phyloP scores from a whole-genome alignment of 2,888 invertebrate species.

The Platycheirus rosarum region DNA sequence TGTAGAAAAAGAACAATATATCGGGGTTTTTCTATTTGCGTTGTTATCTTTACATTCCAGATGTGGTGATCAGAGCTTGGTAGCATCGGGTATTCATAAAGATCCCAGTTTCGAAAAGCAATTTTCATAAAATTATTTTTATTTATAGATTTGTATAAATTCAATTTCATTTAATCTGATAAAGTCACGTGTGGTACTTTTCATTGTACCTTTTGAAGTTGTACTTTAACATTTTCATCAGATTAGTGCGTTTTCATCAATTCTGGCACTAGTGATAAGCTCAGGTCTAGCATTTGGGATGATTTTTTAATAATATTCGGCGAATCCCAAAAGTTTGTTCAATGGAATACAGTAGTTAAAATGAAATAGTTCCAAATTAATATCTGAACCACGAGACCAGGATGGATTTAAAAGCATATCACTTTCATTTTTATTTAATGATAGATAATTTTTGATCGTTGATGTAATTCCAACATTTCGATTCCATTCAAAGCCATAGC shows the following conservation, averaged over 20 bases:
- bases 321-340: neutral
- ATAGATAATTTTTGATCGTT: neutral
- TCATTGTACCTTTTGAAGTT: too few relatives aligned
- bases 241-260: neutral
- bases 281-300: constrained; percentile 18
- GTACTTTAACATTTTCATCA: too few relatives aligned
- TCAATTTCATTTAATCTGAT: too few relatives aligned
- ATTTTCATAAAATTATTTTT: neutral
- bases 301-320: constrained; percentile 8
- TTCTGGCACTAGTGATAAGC: neutral
- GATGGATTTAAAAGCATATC: constrained; percentile 34
- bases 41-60: constrained; percentile 75
- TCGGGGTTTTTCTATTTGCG: constrained; percentile 5
- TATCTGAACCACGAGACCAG: constrained; percentile 7
- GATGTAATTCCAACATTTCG: neutral
- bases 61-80: constrained; percentile 73
- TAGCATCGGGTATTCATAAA: neutral
- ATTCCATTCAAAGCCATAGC: neutral
- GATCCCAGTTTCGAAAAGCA: constrained; percentile 3
- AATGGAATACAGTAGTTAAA: neutral
- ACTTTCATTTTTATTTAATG: constrained; percentile 6
- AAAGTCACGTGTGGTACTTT: too few relatives aligned
- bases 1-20: constrained; percentile 9
- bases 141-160: too few relatives aligned
- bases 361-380: constrained; percentile 2